Base-by-base conservation (phyloP, 2,888 invertebrate genomes). In the Ennomos fuscantarius region DNA sequence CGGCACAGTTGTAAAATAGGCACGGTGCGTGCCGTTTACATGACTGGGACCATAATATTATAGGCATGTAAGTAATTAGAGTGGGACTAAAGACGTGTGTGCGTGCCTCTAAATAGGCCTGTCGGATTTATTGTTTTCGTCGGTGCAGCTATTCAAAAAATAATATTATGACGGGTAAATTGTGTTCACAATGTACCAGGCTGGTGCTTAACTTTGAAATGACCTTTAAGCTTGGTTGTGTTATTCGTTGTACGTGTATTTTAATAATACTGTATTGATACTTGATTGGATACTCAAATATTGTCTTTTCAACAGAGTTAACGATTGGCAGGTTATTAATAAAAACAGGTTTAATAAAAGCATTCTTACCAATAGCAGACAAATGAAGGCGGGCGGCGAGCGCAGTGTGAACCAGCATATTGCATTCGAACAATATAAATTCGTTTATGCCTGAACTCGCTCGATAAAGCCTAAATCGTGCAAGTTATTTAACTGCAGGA, bases 401-500 rank as follows among this genome's bases (percentile, higher is more conserved):
- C 74, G 67, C 15, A 79, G 77, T 74, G 72, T 70, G 74, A 45
- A 39, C 78, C 76, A 72, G 86, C 89, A 87, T 88, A 89, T 89
- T 89, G 90, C 89, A 89, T 81, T 77, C 77, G 81, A 42, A 63
- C 47, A 55, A 44, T 58, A 89, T 89, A 89, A 89, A 90, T 89
- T 89, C 76, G 80, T 87, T 90, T 90, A 89, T 83, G 84, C 89
- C 90, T 91, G 91, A 89, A 87, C 87, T 84, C 80, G 75, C 66
- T 71, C 89, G 91, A 91, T 91, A 92, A 89, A 89, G 84, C 85
- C 89, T 89, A 89, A 89, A 88, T 89, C 84, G 88, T 78, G 78
- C 80, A 88, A 91, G 84, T 91, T 90, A 91, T 89, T 90, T 86
- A 81, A 85, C 85, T 83, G 78, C 81, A 79, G 81, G 84, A 86